Percentiles rank a stretch among this genome's conserved stretches.
Evolutionary conservation across 2,888 invertebrate genomes (phyloP).

Genomic region (Cephus pulcher): DNA sequence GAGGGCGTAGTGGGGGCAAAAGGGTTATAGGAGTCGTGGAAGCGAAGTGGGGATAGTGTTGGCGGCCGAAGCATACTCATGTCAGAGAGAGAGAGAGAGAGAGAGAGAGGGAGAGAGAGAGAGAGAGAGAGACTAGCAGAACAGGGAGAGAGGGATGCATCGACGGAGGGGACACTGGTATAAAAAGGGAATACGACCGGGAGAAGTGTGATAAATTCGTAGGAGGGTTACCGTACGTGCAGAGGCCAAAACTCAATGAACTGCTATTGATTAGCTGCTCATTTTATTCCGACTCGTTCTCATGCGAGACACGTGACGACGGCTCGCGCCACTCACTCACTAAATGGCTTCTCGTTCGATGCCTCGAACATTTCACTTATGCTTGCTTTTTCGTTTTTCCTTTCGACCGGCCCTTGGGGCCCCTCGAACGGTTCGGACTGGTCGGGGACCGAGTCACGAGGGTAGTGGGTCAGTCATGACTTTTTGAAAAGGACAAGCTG

Average conservation of each 20-base stretch:
- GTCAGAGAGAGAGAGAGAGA: constrained; percentile 11
- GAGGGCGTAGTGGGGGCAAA: constrained; percentile 16
- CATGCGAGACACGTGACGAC: constrained; percentile 33
- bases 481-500: constrained; percentile 37
- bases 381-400: constrained; percentile 29
- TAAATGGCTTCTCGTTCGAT: constrained; percentile 11
- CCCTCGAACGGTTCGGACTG: constrained; percentile 23
- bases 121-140: constrained; percentile 2
- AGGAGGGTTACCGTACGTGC: constrained; percentile 33
- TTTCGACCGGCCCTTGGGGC: constrained; percentile 30
- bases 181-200: constrained; percentile 7
- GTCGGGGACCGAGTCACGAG: constrained; percentile 53
- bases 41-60: constrained; percentile 10
- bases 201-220: constrained; percentile 21
- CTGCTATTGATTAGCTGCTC: constrained; percentile 59
- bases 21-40: constrained; percentile 5
- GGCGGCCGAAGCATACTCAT: neutral
- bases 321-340: constrained; percentile 14
- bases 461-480: constrained; percentile 59
- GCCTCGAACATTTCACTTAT: constrained; percentile 8
- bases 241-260: constrained; percentile 59
- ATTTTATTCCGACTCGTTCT: constrained; percentile 48
- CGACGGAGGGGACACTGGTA: constrained; percentile 6
- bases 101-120: neutral
- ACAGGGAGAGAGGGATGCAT: constrained; percentile 10